Evolutionary conservation across 1,140 invertebrate genomes (phyloP).

Genomic region (Nasonia vitripennis): DNA sequence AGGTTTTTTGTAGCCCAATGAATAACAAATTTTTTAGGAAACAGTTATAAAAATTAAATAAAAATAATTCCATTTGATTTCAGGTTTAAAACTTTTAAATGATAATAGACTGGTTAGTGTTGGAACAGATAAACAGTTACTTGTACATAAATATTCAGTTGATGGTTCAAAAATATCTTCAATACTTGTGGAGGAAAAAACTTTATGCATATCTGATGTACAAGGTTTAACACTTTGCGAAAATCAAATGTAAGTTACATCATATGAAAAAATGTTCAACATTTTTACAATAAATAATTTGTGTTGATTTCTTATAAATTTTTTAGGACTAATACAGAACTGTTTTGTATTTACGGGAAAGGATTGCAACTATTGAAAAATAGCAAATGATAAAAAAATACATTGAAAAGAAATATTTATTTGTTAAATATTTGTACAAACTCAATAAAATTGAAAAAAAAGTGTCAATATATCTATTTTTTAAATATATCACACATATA

Average conservation of each 20-base stretch:
- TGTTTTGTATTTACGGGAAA: slow-evolving; percentile 75
- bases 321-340: slow-evolving; percentile 65
- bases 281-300: not conserved
- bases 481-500: not conserved
- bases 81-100: slow-evolving; percentile 75
- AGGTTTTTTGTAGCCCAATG: slow-evolving; percentile 64
- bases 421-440: not conserved
- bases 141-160: slow-evolving; percentile 71
- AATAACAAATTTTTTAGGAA: slow-evolving; percentile 20
- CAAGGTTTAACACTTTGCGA: slow-evolving; percentile 77
- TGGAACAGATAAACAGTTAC: slow-evolving; percentile 79
- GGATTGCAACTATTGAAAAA: slow-evolving; percentile 71
- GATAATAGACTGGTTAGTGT: slow-evolving; percentile 74
- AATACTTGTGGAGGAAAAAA: slow-evolving; percentile 68
- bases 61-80: slow-evolving; percentile 16
- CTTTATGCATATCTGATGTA: slow-evolving; percentile 77
- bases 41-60: slow-evolving; percentile 9
- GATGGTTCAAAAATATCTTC: slow-evolving; percentile 61
- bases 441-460: slow-evolving; percentile 16
- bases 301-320: slow-evolving; percentile 19
- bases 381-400: slow-evolving; percentile 20
- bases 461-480: not conserved
- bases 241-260: slow-evolving; percentile 59
- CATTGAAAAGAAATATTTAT: slow-evolving; percentile 20
- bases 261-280: not conserved